These are phyloP conservation scores for Eremobia ochroleuca DNA, from an alignment of 2,888 invertebrate genomes.

Conservation along the genomic window DNA sequence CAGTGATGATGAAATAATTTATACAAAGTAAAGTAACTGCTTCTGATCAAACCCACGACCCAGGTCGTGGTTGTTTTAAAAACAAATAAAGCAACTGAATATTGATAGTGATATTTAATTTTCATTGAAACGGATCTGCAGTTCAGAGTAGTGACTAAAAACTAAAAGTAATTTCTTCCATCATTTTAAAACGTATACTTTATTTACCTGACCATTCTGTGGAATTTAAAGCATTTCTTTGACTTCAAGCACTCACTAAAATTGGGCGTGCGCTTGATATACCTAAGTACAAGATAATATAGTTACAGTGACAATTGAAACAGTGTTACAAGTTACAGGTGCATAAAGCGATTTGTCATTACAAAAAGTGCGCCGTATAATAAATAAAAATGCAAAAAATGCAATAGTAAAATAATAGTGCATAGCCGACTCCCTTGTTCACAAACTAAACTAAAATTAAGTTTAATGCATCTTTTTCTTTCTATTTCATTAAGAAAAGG, in stretches of 20 bases:
- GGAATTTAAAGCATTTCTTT: not conserved
- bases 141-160: slow-evolving; percentile 1
- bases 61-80: too few relatives aligned
- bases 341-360: not conserved
- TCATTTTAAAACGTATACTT: slow-evolving; percentile 3
- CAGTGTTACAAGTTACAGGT: not conserved
- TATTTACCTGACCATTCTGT: not conserved
- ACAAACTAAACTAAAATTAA: too few relatives aligned
- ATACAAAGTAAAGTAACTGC: not conserved
- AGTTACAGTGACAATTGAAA: not conserved
- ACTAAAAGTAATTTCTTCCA: not conserved
- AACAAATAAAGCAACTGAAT: not conserved
- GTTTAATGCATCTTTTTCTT: too few relatives aligned
- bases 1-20: not conserved
- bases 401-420: too few relatives aligned
- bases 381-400: too few relatives aligned
- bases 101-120: not conserved
- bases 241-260: not conserved
- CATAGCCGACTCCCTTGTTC: too few relatives aligned
- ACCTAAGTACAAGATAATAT: not conserved
- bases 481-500: too few relatives aligned
- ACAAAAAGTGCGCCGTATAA: not conserved
- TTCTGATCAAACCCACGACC: not conserved
- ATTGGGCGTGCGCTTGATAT: not conserved
- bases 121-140: slow-evolving; percentile 3